phyloP scores from a whole-genome alignment of 1,140 invertebrate species.

The Lordiphosa mommai region DNA sequence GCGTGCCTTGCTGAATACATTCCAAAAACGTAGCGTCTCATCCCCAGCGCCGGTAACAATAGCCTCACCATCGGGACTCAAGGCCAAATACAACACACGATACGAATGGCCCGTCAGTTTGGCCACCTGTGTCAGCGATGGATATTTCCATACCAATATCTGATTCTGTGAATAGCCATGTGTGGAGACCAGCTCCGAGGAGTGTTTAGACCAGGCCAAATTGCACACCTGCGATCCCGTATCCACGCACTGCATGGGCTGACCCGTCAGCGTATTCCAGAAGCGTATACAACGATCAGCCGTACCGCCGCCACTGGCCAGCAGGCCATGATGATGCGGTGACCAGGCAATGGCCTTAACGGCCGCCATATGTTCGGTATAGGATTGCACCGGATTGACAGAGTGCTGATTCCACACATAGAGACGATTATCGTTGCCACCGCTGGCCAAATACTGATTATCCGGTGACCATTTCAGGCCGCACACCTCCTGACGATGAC shows the following conservation, averaged over 20 bases:
- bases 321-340: slow-evolving; percentile 98
- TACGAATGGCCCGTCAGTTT: slow-evolving; percentile 99
- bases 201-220: slow-evolving; percentile 99
- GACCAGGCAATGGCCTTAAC: slow-evolving; percentile 99
- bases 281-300: slow-evolving; percentile 99
- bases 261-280: slow-evolving; percentile 99
- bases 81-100: slow-evolving; percentile 97
- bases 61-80: slow-evolving; percentile 99
- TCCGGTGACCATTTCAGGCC: slow-evolving; percentile 99
- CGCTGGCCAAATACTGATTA: slow-evolving; percentile 98
- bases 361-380: slow-evolving; percentile 98
- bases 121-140: slow-evolving; percentile 95
- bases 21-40: slow-evolving; percentile 99
- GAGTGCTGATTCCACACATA: slow-evolving; percentile 98
- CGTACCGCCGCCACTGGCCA: slow-evolving; percentile 98
- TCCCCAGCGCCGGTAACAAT: slow-evolving; percentile 99
- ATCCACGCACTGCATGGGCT: slow-evolving; percentile 99
- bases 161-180: slow-evolving; percentile 99
- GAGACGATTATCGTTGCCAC: slow-evolving; percentile 99
- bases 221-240: slow-evolving; percentile 99
- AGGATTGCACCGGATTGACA: slow-evolving; percentile 94
- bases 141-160: slow-evolving; percentile 99
- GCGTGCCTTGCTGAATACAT: slow-evolving; percentile 98
- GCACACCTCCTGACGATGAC: slow-evolving; percentile 98
- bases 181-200: slow-evolving; percentile 98